Conservation (phyloP, 2,113 vertebrate species). For the Gallinago paraguaiae region DNA sequence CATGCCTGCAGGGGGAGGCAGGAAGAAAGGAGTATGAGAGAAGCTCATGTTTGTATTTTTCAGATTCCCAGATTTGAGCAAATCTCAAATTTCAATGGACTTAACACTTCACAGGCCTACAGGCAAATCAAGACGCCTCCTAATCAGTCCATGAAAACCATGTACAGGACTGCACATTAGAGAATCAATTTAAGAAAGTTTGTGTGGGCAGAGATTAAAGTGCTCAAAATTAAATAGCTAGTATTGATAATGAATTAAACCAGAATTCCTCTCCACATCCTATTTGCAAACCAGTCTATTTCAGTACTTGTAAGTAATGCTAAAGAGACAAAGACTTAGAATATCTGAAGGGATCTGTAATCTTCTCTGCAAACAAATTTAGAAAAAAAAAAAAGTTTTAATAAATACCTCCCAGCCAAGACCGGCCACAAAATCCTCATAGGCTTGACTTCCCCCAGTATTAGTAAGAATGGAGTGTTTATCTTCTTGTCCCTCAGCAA, state of each 20-base stretch:
- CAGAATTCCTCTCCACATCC: background rate
- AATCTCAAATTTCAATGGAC: background rate
- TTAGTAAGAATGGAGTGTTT: constrained; percentile 99
- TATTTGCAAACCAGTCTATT: background rate
- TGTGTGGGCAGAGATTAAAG: background rate
- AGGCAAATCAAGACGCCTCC: background rate
- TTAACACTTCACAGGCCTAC: background rate
- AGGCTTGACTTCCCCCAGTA: constrained; percentile 93
- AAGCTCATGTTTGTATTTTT: background rate
- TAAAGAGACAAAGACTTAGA: background rate
- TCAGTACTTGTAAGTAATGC: background rate
- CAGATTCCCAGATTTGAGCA: background rate
- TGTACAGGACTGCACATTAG: background rate
- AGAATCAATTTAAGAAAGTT: background rate
- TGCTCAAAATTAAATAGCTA: background rate
- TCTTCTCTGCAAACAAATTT: background rate
- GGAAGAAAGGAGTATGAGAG: background rate
- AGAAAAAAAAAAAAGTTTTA: constrained; percentile 29
- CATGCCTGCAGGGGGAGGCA: background rate
- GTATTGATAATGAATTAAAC: background rate
- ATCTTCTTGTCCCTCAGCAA: constrained; percentile 98
- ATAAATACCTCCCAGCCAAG: constrained; percentile 96
- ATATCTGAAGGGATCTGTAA: background rate
- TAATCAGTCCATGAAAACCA: background rate
- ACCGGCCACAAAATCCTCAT: constrained; percentile 97